Base-by-base conservation (phyloP, 2,113 vertebrate genomes). In the Caranx ignobilis region DNA sequence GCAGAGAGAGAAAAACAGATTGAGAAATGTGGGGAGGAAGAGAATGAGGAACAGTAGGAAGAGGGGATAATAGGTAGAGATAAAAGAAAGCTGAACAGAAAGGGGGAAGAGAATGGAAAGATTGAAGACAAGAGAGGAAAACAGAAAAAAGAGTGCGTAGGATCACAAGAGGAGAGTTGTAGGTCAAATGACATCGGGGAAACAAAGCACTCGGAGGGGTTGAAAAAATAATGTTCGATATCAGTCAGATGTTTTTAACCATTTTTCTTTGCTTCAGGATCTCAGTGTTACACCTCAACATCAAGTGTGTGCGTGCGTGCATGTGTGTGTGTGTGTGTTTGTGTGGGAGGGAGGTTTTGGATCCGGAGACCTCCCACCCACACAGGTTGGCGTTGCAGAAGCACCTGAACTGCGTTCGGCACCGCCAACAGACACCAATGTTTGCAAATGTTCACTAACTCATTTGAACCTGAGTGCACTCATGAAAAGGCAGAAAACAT, bases 371-470 rank as follows among this genome's bases (percentile, higher is more conserved):
- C 91, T 85, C 59, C 72, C 71, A 13, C 92, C 92, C 85, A 91
- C 93, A 5, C 82, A 54, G 90, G 89, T 91, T 61, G 71, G 71
- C 67, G 70, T 64, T 82, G 75, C 83, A 86, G 87, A 62, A 80
- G 82, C 88, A 93, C 91, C 91, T 93, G 91, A 91, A 90, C 84
- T 47, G 75, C 75, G 61, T 79, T 87, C 39, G 12, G 35, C 82
- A 56, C 55, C 59, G 47, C 72, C 75, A 85, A 91, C 80, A 85
- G 80, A 88, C 90, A 37, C 62, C 66, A 66, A 77, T 84, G 84
- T 89, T 93, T 85, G 88, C 86, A 85, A 92, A 89, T 80, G 72
- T 77, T 84, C 77, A 62, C 59, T n/a, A 68, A 78, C 37, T 83
- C 77, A 79, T 88, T 88, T 91, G 75, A 90, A 90, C 77, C 72